Base-by-base conservation (phyloP, 2,113 vertebrate genomes). In the Cinclus mexicanus region DNA sequence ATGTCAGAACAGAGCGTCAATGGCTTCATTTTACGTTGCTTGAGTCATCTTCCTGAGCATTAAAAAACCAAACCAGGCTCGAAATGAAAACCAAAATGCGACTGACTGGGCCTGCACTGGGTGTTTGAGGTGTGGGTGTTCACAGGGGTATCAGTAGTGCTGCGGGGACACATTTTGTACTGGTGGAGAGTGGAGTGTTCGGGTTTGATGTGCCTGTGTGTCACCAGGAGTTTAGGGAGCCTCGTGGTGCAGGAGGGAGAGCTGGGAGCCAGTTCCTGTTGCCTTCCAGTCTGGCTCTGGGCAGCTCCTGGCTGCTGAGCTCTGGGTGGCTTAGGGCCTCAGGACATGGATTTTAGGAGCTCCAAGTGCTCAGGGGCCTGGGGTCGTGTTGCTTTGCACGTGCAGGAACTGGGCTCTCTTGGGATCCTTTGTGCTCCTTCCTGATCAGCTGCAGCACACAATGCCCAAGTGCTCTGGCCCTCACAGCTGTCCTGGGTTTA, bases 391-490 rank as follows among this genome's bases (percentile, higher is more conserved):
- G 80, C 18, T 24, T 37, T 65, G 88, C 82, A 63, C 7, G 9
- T 75, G 77, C 75, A 71, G 93, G 92, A 94, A 35, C 42, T 0
- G 0, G 59, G 4, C 70, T 78, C 70, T 63, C 89, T 53, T 1
- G 13, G 71, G 85, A 70, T 88, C 85, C 85, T 95, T 93, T 90
- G 85, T 94, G 93, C 76, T 95, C 88, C 71, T 95, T 96, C 85
- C 95, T 70, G 63, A 16, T 71, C 89, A 74, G 93, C 84, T 85
- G 87, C 89, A 29, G 87, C 2, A 0, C 42, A 39, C 79, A 69
- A 46, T 26, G 53, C 37, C 26, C 0, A 2, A 53, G 68, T 1
- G 13, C 53, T 56, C n/a, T 0, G 3, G 57, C 82, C 56, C 56
- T 96, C 63, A 88, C 92, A 69, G 71, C 90, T 86, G 55, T 60